Evolutionary conservation across 2,888 invertebrate genomes (phyloP).

Genomic region (Zaprionus obscuricornis): DNA sequence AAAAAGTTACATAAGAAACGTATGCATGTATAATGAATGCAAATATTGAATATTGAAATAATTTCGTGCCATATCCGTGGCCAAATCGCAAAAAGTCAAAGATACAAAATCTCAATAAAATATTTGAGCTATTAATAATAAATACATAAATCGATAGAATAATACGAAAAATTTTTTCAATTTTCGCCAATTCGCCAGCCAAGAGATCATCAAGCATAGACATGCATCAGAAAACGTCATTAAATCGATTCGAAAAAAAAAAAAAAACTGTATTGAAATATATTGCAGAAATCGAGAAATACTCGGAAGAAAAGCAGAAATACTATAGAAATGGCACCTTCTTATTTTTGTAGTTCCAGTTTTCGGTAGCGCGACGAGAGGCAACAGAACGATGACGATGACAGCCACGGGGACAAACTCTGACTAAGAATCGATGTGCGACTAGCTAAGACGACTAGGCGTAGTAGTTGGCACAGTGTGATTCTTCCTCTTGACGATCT

Average conservation of each 20-base stretch:
- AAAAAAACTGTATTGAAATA: too few relatives aligned
- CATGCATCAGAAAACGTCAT: constrained; percentile 57
- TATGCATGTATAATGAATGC: constrained; percentile 53
- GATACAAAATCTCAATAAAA: constrained; percentile 71
- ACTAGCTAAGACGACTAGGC: constrained; percentile 58
- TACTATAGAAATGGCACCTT: too few relatives aligned
- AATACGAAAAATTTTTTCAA: too few relatives aligned
- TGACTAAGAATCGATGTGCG: constrained; percentile 60
- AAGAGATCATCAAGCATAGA: constrained; percentile 29
- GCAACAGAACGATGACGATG: constrained; percentile 38
- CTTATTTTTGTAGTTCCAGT: too few relatives aligned
- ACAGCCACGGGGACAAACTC: constrained; percentile 57
- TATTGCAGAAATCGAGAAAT: too few relatives aligned
- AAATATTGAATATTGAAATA: constrained; percentile 33
- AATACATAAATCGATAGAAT: constrained; percentile 61
- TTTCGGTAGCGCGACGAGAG: constrained; percentile 24
- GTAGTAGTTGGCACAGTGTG: constrained; percentile 28
- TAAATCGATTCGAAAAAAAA: constrained; percentile 9
- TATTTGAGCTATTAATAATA: constrained; percentile 74
- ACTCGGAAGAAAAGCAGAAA: too few relatives aligned
- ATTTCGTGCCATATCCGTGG: constrained; percentile 59
- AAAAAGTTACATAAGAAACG: constrained; percentile 69
- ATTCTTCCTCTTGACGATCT: constrained; percentile 40
- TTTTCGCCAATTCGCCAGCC: too few relatives aligned
- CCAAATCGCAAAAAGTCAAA: constrained; percentile 68